Conservation (phyloP, 2,888 invertebrate species). For the Apocheima hispidaria region DNA sequence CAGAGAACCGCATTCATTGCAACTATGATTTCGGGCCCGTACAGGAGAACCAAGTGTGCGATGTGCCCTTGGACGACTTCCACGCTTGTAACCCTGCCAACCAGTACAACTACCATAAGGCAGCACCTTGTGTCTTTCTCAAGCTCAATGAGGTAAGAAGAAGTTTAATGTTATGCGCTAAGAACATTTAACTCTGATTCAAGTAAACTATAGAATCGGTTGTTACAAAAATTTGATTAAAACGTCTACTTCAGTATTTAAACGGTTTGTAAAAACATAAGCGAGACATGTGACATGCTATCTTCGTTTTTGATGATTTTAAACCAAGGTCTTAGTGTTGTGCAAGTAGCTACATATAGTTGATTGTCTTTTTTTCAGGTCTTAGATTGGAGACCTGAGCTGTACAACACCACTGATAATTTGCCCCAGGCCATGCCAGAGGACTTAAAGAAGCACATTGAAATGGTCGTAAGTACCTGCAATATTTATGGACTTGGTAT, state of each 20-base stretch:
- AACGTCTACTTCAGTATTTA: no score
- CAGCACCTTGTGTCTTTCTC: slow-evolving; percentile 97
- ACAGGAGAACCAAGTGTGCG: slow-evolving; percentile 91
- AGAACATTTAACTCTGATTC: no score
- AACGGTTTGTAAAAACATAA: no score
- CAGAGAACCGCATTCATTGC: slow-evolving; percentile 88
- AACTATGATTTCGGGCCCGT: slow-evolving; percentile 86
- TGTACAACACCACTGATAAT: slow-evolving; percentile 90
- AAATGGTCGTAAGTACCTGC: slow-evolving; percentile 69
- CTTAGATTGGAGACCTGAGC: slow-evolving; percentile 94
- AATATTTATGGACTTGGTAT: not conserved
- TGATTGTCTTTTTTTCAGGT: slow-evolving; percentile 86
- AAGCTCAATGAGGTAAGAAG: slow-evolving; percentile 95
- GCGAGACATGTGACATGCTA: no score
- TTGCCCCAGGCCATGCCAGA: slow-evolving; percentile 91
- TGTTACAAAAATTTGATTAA: no score
- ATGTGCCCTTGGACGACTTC: slow-evolving; percentile 91
- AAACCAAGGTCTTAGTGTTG: no score
- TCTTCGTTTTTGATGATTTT: no score
- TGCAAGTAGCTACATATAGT: not conserved
- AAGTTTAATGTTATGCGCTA: not conserved
- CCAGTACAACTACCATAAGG: slow-evolving; percentile 94
- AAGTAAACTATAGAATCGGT: no score
- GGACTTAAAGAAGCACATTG: slow-evolving; percentile 90
- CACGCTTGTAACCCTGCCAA: slow-evolving; percentile 91